Evolutionary conservation across 2,113 vertebrate species (phyloP), one percentile per base, ranked within the genome.

Genomic region (Ondatra zibethicus): DNA sequence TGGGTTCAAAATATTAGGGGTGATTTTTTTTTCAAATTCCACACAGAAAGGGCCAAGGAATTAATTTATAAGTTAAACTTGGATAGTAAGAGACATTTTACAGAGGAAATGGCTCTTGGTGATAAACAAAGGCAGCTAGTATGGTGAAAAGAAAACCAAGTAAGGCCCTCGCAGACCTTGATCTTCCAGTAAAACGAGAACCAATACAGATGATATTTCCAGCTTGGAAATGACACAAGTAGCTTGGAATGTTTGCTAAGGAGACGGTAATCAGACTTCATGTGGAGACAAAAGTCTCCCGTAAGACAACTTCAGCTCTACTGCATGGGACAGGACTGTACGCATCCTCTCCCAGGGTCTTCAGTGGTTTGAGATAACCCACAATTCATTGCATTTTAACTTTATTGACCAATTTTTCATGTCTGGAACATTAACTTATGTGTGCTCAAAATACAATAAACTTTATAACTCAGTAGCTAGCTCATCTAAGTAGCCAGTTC

Each of bases 401-500:
- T 36, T 63, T 45, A 7, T 87, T 47, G 65, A 45, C 14, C 14
- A n/a, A 36, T 52, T 52, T 89, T 86, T 65, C 33, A 58, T 90
- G 70, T 91, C n/a, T 80, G 58, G 21, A 81, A 42, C 39, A 27
- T 77, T 85, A 9, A 39, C 23, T 23, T 42, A 9, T 25, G 13
- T 29, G 25, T 89, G 13, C 31, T 31, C 55, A 42, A 11, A 93
- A 27, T 21, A 65, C 4, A 47, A 27, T 17, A 29, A 70, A 27
- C 4, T 68, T 87, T 96, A 63, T 82, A 91, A 95, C 39, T 84
- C n/a, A 47, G 66, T 89, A 36, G 75, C 13, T 5, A 89, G 45
- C 68, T 78, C 29, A 66, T 33, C 68, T 65, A 10, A 45, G 73
- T 68, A 73, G 23, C n/a, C 31, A 84, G 19, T 92, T 73, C 13